Evolutionary conservation across 2,797 vertebrate species (phyloP).

Genomic region (Chiloscyllium punctatum): DNA sequence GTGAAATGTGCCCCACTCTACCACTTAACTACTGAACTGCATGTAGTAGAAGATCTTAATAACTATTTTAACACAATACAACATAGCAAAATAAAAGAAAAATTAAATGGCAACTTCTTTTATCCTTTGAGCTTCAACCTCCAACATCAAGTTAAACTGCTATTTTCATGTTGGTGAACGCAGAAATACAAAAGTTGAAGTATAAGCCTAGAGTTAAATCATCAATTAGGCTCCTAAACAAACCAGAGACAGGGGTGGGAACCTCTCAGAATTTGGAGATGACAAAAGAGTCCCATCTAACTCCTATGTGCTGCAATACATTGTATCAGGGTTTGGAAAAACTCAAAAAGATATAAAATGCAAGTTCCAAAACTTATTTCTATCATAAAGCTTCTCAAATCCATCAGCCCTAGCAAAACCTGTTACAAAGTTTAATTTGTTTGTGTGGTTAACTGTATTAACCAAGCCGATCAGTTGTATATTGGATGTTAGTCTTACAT

Average conservation of each 20-base stretch:
- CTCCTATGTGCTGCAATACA: neutral
- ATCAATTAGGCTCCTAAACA: neutral
- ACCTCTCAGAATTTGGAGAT: neutral
- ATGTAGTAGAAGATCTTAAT: neutral
- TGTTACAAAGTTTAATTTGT: neutral
- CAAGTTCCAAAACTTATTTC: neutral
- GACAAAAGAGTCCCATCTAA: neutral
- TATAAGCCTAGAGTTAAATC: neutral
- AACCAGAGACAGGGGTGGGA: neutral
- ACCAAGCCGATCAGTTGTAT: neutral
- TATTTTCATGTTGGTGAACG: neutral
- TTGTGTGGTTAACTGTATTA: neutral
- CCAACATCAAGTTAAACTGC: neutral
- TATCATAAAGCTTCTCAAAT: neutral
- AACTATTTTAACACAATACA: neutral
- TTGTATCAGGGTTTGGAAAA: neutral
- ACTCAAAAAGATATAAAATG: neutral
- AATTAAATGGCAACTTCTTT: neutral
- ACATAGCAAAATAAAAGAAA: neutral
- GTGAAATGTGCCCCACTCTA: neutral
- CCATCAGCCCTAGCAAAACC: neutral
- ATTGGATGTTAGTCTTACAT: neutral
- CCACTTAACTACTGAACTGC: neutral
- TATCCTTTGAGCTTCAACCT: neutral
- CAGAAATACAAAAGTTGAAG: neutral